phyloP scores from a whole-genome alignment of 2,797 vertebrate genomes.

The Sebastolobus altivelis region DNA sequence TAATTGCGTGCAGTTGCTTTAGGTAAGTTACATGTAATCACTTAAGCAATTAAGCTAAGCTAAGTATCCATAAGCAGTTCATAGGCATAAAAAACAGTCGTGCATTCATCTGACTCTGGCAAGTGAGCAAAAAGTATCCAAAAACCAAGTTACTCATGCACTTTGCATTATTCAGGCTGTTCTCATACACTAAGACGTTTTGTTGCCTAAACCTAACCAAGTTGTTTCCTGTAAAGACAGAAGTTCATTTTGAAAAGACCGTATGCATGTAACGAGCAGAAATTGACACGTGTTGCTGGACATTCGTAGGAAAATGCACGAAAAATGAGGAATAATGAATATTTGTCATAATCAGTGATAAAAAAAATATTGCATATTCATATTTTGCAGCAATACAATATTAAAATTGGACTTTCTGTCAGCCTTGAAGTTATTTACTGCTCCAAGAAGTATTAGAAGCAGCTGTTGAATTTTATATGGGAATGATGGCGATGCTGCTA shows the following conservation, averaged over 20 bases:
- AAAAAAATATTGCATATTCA: not conserved
- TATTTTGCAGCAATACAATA: not conserved
- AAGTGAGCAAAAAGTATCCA: not conserved
- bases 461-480: slow-evolving; percentile 31
- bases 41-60: not conserved
- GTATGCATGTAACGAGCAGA: too few relatives aligned
- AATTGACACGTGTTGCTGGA: too few relatives aligned
- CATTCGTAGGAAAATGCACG: too few relatives aligned
- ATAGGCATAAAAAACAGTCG: not conserved
- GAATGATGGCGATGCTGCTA: not conserved
- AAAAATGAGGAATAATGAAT: too few relatives aligned
- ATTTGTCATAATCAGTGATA: not conserved
- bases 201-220: too few relatives aligned
- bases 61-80: not conserved
- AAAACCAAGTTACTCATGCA: not conserved
- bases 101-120: not conserved
- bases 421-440: not conserved
- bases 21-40: not conserved
- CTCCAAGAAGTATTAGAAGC: not conserved
- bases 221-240: too few relatives aligned
- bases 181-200: too few relatives aligned
- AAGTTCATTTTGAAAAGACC: too few relatives aligned
- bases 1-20: not conserved
- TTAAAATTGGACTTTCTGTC: not conserved
- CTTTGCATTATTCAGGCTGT: not conserved